Conservation (phyloP, 37 sponge, comb jelly and placozoan species). For the Halisarca cf. caerulea region DNA sequence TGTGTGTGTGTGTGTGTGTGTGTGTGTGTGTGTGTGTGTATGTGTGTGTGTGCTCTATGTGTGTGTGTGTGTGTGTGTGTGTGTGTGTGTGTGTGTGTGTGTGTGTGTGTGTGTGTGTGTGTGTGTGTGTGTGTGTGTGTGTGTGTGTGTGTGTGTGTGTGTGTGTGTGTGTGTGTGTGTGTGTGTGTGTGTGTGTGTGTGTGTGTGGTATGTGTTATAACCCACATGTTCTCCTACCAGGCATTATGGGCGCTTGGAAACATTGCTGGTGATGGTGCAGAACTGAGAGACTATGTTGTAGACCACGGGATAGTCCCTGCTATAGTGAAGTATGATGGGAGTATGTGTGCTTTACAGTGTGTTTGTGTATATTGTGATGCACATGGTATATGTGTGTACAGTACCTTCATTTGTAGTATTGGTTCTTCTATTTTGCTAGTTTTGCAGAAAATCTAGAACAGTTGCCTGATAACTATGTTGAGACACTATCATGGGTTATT, state of each 20-base stretch:
- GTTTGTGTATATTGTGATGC: too few species aligned
- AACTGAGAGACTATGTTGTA: conserved; percentile 63
- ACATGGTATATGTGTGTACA: not conserved
- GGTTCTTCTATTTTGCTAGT: conserved; percentile 22
- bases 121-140: too few species aligned
- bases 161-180: too few species aligned
- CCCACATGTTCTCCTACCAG: conserved; percentile 4
- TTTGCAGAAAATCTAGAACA: not conserved
- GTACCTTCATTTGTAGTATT: not conserved
- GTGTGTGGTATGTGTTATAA: not conserved
- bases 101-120: too few species aligned
- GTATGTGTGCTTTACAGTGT: too few species aligned
- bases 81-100: not conserved
- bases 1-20: conserved; percentile 34
- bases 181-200: too few species aligned
- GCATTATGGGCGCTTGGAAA: conserved; percentile 75
- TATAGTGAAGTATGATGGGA: not conserved
- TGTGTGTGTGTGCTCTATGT: too few species aligned
- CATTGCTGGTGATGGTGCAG: conserved; percentile 68
- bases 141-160: too few species aligned
- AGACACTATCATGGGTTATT: conserved; percentile 65
- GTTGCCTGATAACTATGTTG: conserved; percentile 5
- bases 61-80: conserved; percentile 23
- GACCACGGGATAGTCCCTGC: conserved; percentile 21
- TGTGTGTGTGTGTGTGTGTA: not conserved